Conservation (phyloP, 2,113 vertebrate species). For the Cynopterus brachyotis region DNA sequence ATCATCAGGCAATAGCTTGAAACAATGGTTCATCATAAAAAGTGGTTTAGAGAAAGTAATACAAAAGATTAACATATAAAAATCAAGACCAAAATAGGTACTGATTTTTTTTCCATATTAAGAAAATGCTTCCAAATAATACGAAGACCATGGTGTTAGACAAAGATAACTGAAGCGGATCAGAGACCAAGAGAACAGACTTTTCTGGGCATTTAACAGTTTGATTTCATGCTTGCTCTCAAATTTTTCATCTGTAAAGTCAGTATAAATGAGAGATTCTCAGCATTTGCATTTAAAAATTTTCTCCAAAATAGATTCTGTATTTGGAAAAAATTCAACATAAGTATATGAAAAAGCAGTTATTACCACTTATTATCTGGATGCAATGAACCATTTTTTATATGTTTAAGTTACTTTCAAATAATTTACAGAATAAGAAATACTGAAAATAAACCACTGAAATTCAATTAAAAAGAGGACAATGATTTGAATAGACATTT, state of each 20-base stretch:
- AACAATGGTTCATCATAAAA: background rate
- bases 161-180: background rate
- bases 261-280: background rate
- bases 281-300: background rate
- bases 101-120: background rate
- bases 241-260: background rate
- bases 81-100: background rate
- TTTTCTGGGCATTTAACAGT: background rate
- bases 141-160: background rate
- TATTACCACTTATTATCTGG: background rate
- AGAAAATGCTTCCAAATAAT: background rate
- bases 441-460: background rate
- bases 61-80: background rate
- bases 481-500: background rate
- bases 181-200: background rate
- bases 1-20: background rate
- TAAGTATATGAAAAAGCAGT: background rate
- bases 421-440: background rate
- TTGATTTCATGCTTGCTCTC: background rate
- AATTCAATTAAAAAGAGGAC: background rate
- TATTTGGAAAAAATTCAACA: background rate
- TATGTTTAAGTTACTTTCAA: constrained; percentile 6
- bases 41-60: background rate
- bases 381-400: background rate
- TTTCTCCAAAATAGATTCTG: background rate